Conservation (phyloP, 2,797 vertebrate species). For the Crocidura indochinensis region DNA sequence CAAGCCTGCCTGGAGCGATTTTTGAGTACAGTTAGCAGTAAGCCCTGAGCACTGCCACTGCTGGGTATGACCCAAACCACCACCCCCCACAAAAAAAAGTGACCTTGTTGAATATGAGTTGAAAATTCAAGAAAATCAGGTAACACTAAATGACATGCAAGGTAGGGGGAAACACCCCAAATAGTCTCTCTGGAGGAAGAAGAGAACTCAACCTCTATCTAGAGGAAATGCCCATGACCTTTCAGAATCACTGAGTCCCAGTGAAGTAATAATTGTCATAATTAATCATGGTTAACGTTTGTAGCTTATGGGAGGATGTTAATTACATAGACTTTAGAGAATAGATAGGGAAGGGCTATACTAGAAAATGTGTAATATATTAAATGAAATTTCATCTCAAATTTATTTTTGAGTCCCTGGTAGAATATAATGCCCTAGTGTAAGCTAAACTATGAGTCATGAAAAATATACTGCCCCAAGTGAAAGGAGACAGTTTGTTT, state of each 20-base stretch:
- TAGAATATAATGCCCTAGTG: neutral
- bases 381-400: neutral
- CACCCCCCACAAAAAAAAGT: no score
- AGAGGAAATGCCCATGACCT: neutral
- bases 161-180: neutral
- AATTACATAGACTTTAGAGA: accelerated
- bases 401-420: neutral
- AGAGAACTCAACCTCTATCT: neutral
- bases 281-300: neutral
- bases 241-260: neutral
- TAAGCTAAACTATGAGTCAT: neutral
- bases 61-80: no score
- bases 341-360: neutral
- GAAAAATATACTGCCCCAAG: neutral
- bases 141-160: neutral
- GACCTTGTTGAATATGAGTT: neutral
- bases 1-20: no score
- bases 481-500: neutral
- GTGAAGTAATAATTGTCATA: no score
- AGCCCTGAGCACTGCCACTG: no score
- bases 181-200: neutral
- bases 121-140: neutral
- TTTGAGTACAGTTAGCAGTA: no score
- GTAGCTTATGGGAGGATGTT: neutral
- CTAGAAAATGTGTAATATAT: neutral